Percentiles rank a stretch among this genome's conserved stretches.
Conservation (phyloP, 2,113 vertebrate species). For the Cryptomyrus ogoouensis region DNA sequence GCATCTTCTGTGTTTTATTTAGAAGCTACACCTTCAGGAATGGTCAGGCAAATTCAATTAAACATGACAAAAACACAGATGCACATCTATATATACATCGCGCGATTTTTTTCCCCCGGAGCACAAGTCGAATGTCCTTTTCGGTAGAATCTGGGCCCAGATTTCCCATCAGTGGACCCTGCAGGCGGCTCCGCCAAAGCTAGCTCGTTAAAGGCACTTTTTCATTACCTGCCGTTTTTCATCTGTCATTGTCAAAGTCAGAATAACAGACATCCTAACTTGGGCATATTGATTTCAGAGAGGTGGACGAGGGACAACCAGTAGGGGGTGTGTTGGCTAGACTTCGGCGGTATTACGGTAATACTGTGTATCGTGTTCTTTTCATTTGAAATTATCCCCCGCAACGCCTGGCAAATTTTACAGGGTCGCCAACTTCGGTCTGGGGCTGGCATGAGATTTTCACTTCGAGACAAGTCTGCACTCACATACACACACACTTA, state of each 20-base stretch:
- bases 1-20: not conserved
- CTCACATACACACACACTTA: not conserved
- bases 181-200: not conserved
- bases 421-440: not conserved
- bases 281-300: not conserved
- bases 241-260: not conserved
- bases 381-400: not conserved
- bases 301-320: not conserved
- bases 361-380: not conserved
- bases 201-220: not conserved
- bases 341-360: not conserved
- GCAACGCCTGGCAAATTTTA: no score
- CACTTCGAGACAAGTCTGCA: not conserved
- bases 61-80: slow-evolving; percentile 4
- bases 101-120: not conserved
- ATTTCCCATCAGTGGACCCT: not conserved
- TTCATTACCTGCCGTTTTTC: not conserved
- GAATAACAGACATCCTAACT: not conserved
- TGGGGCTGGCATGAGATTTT: not conserved
- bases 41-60: not conserved
- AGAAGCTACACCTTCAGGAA: not conserved
- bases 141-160: not conserved
- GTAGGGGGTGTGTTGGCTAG: not conserved
- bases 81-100: not conserved
- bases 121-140: not conserved